Evolutionary conservation across 1,140 invertebrate species (phyloP), one percentile per base, ranked within the genome.

Genomic region (Popillia japonica): DNA sequence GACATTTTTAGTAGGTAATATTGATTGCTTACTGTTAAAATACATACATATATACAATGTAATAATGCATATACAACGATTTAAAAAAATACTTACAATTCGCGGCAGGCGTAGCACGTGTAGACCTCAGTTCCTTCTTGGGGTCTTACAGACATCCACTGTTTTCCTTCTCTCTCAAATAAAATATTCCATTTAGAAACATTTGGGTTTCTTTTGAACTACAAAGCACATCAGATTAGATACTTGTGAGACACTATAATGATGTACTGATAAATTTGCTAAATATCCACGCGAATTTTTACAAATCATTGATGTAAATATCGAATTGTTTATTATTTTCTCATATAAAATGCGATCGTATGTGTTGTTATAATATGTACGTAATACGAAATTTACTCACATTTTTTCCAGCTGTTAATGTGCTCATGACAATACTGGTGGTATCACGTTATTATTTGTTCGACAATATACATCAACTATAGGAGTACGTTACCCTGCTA

Each of bases 91-190:
- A 80, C 81, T 83, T 79, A 84, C 83, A 85, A 78, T 76, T 83
- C 80, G 64, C 82, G 72, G 72, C 84, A 85, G 3, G 84, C 80
- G 77, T 85, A 85, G 78, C 84, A 85, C 9, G 81, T 75, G 76
- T 85, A 85, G 9, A 85, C 82, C n/a, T 80, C 76, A n/a, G 79
- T 27, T 11, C 83, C 84, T 22, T 82, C 59, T 22, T 82, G 75
- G n/a, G 84, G 83, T 44, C 81, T 83, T 44, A 83, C 83, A 20
- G 82, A 82, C 11, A 85, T 85, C 84, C 84, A 85, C 78, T 81
- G 44, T 27, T 44, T 74, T 27, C 42, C 23, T 23, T 75, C 73
- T 40, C 82, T 80, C 44, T 82, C 83, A 80, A 85, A 85, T 22
- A 85, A 14, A 14, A 82, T 79, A 73, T 84, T 78, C 82, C 82